Conservation (phyloP, 2,888 invertebrate genomes). For the Axea sp. region DNA sequence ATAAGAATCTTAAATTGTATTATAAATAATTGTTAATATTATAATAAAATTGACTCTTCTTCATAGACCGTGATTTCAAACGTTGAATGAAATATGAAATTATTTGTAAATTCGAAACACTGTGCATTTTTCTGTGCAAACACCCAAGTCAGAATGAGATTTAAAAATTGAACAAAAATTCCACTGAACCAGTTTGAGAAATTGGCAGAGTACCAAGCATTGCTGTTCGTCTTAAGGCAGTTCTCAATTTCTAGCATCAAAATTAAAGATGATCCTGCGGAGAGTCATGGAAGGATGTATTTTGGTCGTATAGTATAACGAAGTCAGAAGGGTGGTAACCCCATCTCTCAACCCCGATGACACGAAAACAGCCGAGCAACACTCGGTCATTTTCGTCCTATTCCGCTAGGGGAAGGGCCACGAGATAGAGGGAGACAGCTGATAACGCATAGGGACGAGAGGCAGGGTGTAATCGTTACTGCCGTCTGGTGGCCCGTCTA, state of each 20-base stretch:
- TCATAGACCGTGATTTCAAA: too few relatives aligned
- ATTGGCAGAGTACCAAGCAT: too few relatives aligned
- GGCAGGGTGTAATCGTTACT: slow-evolving; percentile 73
- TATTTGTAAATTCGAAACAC: too few relatives aligned
- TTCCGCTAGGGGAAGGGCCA: slow-evolving; percentile 26
- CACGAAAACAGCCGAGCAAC: slow-evolving; percentile 41
- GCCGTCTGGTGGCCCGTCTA: slow-evolving; percentile 74
- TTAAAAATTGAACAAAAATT: too few relatives aligned
- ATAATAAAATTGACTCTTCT: too few relatives aligned
- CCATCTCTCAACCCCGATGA: slow-evolving; percentile 45
- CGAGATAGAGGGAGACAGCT: slow-evolving; percentile 28
- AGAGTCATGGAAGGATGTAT: slow-evolving; percentile 20
- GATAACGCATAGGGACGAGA: slow-evolving; percentile 23
- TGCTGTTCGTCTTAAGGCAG: neutral
- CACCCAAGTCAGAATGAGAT: too few relatives aligned
- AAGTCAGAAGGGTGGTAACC: slow-evolving; percentile 46
- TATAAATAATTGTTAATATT: too few relatives aligned
- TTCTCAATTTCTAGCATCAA: neutral
- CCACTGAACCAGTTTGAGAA: neutral
- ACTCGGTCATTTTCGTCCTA: slow-evolving; percentile 63
- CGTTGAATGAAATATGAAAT: too few relatives aligned
- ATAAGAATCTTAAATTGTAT: too few relatives aligned
- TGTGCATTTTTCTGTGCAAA: too few relatives aligned
- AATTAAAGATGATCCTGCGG: slow-evolving; percentile 25
- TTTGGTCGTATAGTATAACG: slow-evolving; percentile 40